phyloP scores from a whole-genome alignment of 2,113 vertebrate genomes.

The Strigops habroptila region DNA sequence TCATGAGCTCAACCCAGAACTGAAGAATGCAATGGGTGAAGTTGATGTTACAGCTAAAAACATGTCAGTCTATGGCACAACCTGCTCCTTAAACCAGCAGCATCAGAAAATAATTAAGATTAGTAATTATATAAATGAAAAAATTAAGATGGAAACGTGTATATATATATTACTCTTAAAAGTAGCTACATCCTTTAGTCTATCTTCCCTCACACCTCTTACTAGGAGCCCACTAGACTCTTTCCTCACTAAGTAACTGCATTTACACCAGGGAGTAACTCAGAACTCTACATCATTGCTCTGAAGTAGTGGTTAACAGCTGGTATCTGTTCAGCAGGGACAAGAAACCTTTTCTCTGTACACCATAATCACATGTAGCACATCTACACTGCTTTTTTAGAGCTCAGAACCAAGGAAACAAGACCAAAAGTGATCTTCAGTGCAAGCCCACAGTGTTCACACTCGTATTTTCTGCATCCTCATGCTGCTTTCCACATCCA shows the following conservation, averaged over 20 bases:
- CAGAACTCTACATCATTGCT: neutral
- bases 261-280: neutral
- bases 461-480: neutral
- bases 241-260: neutral
- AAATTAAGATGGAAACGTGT: neutral
- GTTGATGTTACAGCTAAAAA: neutral
- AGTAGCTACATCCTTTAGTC: neutral
- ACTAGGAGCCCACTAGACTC: neutral
- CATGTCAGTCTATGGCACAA: neutral
- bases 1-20: neutral
- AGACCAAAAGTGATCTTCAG: neutral
- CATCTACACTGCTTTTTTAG: neutral
- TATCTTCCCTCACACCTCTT: neutral
- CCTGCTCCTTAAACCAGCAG: neutral
- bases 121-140: neutral
- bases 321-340: neutral
- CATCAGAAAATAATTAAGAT: neutral
- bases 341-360: neutral
- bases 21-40: neutral
- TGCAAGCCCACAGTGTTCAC: neutral
- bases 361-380: rapidly evolving
- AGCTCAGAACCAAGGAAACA: neutral
- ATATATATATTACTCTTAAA: neutral
- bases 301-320: neutral
- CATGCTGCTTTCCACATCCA: neutral